Evolutionary conservation across 2,797 vertebrate species (phyloP).

Genomic region (Enteromius paludinosus): DNA sequence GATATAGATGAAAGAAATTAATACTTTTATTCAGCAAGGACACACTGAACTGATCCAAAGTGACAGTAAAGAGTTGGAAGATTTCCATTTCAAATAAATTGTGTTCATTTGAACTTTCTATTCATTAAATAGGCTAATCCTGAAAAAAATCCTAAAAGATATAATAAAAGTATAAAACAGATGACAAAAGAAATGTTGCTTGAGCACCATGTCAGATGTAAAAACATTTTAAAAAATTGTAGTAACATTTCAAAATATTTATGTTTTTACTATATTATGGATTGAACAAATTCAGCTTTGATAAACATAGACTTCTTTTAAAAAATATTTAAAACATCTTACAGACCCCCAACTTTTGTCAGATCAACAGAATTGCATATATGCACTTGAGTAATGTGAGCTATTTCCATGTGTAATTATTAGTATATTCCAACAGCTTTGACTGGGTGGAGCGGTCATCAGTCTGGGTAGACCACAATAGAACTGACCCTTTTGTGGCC

Average conservation of each 20-base stretch:
- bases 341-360: neutral
- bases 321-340: neutral
- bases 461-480: neutral
- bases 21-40: neutral
- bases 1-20: too few species aligned
- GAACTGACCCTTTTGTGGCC: neutral
- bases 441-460: neutral
- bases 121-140: neutral
- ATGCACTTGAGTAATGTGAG: neutral
- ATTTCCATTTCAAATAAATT: slow-evolving; percentile 15
- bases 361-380: too few species aligned
- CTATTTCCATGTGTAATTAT: neutral
- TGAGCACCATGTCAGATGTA: too few species aligned
- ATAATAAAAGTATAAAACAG: neutral
- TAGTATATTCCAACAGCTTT: slow-evolving; percentile 11
- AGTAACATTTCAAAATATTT: neutral
- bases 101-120: neutral
- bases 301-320: neutral
- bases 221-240: neutral
- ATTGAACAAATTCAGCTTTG: neutral
- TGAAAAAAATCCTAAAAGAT: too few species aligned
- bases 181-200: neutral
- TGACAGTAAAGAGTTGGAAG: neutral
- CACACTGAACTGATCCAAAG: slow-evolving; percentile 1
- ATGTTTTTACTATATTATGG: neutral